These are phyloP conservation scores for Gephyroberyx darwinii DNA, from an alignment of 2,797 vertebrate genomes.

Conservation along the genomic window DNA sequence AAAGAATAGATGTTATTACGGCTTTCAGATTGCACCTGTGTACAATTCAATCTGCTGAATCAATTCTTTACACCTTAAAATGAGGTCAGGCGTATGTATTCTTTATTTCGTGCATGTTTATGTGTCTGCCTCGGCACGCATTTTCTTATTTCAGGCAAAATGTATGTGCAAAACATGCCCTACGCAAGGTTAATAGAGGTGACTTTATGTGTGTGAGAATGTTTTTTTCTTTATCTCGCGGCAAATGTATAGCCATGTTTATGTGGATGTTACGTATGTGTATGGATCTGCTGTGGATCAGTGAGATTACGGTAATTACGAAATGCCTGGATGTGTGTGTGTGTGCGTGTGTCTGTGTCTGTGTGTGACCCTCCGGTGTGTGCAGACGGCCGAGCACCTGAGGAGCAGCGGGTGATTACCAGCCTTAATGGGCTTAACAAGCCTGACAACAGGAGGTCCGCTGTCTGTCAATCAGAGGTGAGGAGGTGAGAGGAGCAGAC, in stretches of 20 bases:
- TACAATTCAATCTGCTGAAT: background rate
- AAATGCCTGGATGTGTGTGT: constrained; percentile 3
- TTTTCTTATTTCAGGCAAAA: background rate
- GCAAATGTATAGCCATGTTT: no score
- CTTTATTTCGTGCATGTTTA: background rate
- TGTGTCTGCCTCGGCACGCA: background rate
- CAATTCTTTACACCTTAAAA: background rate
- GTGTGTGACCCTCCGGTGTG: constrained; percentile 30
- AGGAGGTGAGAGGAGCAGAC: constrained; percentile 43
- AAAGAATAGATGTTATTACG: background rate
- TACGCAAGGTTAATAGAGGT: background rate
- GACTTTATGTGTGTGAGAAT: background rate
- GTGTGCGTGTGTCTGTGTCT: background rate
- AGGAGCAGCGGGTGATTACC: constrained; percentile 64
- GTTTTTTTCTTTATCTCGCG: no score
- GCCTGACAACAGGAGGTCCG: constrained; percentile 69
- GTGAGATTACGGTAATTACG: background rate
- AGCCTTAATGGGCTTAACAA: constrained; percentile 75
- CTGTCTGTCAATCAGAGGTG: constrained; percentile 69
- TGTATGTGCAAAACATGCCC: background rate
- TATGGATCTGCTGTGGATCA: no score
- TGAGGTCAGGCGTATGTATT: constrained; percentile 13
- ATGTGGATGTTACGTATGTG: no score
- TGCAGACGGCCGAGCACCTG: constrained; percentile 60
- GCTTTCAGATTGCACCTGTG: constrained; percentile 1